Evolutionary conservation across 2,113 vertebrate genomes (phyloP), one percentile per base, ranked within the genome.

Genomic region (Oxygymnocypris stewartii): DNA sequence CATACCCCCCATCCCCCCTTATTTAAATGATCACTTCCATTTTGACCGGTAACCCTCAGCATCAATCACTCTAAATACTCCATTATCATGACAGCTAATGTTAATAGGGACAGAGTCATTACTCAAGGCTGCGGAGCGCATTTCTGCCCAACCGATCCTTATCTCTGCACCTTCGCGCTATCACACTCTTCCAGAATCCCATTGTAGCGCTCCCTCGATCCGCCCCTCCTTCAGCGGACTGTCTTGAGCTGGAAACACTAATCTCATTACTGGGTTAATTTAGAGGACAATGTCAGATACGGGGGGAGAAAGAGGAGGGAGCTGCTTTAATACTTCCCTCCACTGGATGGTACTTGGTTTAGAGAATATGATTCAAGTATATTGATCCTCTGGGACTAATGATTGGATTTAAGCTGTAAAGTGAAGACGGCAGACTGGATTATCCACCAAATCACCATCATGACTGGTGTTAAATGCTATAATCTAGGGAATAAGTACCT

Each of bases 261-360:
- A 96, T 95, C 95, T 96, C 95, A 96, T 96, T 96, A 96, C 90
- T 93, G 92, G 93, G 91, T 92, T 95, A 93, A 94, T 95, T 94
- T 94, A 93, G 91, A 95, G 94, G 94, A 96, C 94, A 96, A 95
- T 92, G 90, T 92, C 90, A 93, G 82, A 89, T 90, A 92, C 90
- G 63, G 14, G n/a, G 90, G 90, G 90, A 76, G 82, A 90, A 87
- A 88, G 90, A 76, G 47, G 73, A 87, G 79, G 74, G 20, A 59
- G 25, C 3, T 8, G 25, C 61, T 25, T 3, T 47, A 51, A 40
- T 42, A 79, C 65, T 49, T 49, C 37, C 13, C 28, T 71, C 16
- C 20, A 37, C 35, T 59, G 69, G 69, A 73, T 73, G 69, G 73
- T 65, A 47, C 63, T 61, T 61, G 23, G 61, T 67, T 63, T 67